Evolutionary conservation across 2,888 invertebrate species (phyloP).

Genomic region (Mesopsocus fuscifrons): DNA sequence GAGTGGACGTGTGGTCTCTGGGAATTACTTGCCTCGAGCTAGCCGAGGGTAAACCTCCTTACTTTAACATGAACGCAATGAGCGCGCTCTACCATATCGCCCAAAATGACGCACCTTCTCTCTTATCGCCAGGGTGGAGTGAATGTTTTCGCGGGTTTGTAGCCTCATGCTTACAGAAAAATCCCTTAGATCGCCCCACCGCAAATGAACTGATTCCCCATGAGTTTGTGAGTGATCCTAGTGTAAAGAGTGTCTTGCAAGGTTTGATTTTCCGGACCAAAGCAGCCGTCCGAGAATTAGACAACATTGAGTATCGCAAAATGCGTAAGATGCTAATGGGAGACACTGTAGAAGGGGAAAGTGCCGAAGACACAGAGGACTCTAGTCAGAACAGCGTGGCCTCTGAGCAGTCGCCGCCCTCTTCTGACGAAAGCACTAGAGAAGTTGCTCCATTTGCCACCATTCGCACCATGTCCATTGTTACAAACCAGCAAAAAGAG

Average conservation of each 20-base stretch:
- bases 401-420: conserved; percentile 76
- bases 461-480: conserved; percentile 92
- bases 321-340: conserved; percentile 98
- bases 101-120: conserved; percentile 91
- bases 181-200: conserved; percentile 72
- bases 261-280: conserved; percentile 90
- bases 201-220: conserved; percentile 61
- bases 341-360: conserved; percentile 70
- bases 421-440: conserved; percentile 57
- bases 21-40: conserved; percentile 99
- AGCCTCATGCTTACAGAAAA: conserved; percentile 86
- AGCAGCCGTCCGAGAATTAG: conserved; percentile 87
- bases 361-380: conserved; percentile 47
- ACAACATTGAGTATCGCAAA: conserved; percentile 93
- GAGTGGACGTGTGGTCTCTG: conserved; percentile 99
- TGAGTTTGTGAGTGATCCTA: conserved; percentile 22
- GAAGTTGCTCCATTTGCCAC: conserved; percentile 87
- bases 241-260: conserved; percentile 39
- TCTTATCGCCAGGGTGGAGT: conserved; percentile 77
- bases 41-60: conserved; percentile 94
- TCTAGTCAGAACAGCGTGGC: conserved; percentile 88
- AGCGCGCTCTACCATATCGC: conserved; percentile 99
- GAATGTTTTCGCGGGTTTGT: conserved; percentile 87
- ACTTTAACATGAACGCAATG: conserved; percentile 99
- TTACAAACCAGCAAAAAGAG: conserved; percentile 94